Conservation (phyloP, 2,888 invertebrate species). For the Coremacera marginata region DNA sequence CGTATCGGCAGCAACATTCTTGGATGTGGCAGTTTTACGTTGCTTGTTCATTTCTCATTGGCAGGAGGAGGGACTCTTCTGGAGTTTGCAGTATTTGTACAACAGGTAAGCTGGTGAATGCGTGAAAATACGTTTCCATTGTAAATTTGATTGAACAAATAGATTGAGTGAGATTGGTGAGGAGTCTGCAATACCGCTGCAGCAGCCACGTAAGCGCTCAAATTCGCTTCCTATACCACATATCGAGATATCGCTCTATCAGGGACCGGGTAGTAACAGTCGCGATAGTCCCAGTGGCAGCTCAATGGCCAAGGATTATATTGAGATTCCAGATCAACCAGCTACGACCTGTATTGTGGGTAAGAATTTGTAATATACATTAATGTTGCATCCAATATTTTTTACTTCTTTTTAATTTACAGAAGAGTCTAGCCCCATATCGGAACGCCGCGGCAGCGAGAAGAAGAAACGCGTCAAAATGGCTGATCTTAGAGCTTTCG, state of each 20-base stretch:
- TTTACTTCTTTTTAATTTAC: constrained; percentile 38
- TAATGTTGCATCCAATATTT: neutral
- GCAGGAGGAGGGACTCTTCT: constrained; percentile 98
- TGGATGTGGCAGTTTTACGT: constrained; percentile 95
- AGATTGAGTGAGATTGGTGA: constrained; percentile 90
- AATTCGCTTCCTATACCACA: constrained; percentile 94
- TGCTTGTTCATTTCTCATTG: constrained; percentile 97
- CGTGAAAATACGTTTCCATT: neutral
- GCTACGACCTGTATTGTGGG: constrained; percentile 68
- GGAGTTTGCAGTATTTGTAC: constrained; percentile 93
- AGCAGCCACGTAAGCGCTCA: constrained; percentile 87
- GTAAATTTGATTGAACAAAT: neutral
- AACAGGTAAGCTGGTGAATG: constrained; percentile 76
- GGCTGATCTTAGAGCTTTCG: constrained; percentile 90
- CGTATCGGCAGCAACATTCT: constrained; percentile 89
- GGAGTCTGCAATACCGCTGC: constrained; percentile 79
- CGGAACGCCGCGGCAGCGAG: constrained; percentile 80
- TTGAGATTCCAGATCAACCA: constrained; percentile 82
- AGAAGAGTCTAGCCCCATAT: constrained; percentile 59
- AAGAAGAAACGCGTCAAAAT: constrained; percentile 92
- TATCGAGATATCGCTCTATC: constrained; percentile 89
- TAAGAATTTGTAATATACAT: constrained; percentile 47
- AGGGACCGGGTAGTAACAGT: constrained; percentile 75
- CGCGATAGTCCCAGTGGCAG: constrained; percentile 67
- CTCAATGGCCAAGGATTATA: constrained; percentile 76